Evolutionary conservation across 1,140 invertebrate species (phyloP).

Genomic region (Melanaphis sacchari): DNA sequence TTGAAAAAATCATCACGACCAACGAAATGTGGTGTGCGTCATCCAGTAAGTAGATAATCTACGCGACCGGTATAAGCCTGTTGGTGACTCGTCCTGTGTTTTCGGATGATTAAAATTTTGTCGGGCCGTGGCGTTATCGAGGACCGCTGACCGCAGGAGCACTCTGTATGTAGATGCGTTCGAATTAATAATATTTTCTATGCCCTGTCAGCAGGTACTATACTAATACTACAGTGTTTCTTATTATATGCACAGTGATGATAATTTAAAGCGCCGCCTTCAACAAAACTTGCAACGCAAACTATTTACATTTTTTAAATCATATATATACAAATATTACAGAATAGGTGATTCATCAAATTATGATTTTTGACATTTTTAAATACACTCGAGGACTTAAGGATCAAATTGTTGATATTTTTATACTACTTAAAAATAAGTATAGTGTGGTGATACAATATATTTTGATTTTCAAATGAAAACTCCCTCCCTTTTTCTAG

Average conservation of each 20-base stretch:
- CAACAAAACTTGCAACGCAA: too few species aligned
- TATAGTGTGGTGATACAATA: not conserved
- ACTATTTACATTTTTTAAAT: not conserved
- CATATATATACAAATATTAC: too few species aligned
- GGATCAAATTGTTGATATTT: too few species aligned
- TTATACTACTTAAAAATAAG: too few species aligned
- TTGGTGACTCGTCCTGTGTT: not conserved
- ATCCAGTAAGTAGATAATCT: not conserved
- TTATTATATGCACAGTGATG: too few species aligned
- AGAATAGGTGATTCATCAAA: too few species aligned
- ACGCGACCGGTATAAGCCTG: not conserved
- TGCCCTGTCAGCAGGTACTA: not conserved
- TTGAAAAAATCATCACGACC: not conserved
- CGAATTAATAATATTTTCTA: not conserved
- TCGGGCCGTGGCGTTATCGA: not conserved
- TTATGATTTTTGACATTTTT: too few species aligned
- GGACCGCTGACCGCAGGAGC: not conserved
- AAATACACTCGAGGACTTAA: too few species aligned
- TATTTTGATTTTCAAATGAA: not conserved
- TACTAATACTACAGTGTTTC: too few species aligned
- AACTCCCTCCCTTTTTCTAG: accelerated
- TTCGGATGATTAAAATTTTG: not conserved
- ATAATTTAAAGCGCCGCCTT: too few species aligned
- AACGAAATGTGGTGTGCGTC: not conserved
- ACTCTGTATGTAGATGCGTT: not conserved